phyloP scores from a whole-genome alignment of 2,888 invertebrate genomes.

The Ariolimax columbianus region DNA sequence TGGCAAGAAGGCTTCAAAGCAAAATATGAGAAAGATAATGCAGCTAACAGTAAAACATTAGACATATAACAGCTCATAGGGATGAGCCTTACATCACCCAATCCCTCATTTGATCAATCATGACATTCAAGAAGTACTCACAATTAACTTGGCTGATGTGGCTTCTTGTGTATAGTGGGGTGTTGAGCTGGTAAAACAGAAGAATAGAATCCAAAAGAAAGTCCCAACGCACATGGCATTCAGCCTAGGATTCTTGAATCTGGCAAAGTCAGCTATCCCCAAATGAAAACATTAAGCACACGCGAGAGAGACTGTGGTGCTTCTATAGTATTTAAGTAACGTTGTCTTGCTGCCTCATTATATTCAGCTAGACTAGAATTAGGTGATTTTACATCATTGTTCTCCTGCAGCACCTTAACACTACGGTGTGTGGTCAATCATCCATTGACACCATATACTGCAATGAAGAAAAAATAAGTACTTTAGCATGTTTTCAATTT shows the following conservation, averaged over 20 bases:
- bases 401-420: no score
- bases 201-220: conserved; percentile 44
- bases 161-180: conserved; percentile 33
- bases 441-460: no score
- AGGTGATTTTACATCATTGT: no score
- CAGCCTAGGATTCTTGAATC: not conserved
- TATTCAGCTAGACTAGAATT: no score
- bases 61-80: not conserved
- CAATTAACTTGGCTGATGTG: conserved; percentile 12
- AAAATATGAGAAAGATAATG: not conserved
- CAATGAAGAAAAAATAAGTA: no score
- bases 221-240: conserved; percentile 21
- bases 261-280: not conserved
- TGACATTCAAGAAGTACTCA: conserved; percentile 5
- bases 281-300: not conserved
- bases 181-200: conserved; percentile 48
- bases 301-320: no score
- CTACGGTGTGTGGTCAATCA: no score
- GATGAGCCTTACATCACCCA: not conserved
- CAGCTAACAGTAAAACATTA: no score
- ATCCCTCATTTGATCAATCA: not conserved
- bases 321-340: not conserved
- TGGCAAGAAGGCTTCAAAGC: no score
- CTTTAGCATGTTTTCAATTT: no score
- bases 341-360: not conserved